Base-by-base conservation (phyloP, 2,888 invertebrate genomes). In the Toxonevra muliebris region DNA sequence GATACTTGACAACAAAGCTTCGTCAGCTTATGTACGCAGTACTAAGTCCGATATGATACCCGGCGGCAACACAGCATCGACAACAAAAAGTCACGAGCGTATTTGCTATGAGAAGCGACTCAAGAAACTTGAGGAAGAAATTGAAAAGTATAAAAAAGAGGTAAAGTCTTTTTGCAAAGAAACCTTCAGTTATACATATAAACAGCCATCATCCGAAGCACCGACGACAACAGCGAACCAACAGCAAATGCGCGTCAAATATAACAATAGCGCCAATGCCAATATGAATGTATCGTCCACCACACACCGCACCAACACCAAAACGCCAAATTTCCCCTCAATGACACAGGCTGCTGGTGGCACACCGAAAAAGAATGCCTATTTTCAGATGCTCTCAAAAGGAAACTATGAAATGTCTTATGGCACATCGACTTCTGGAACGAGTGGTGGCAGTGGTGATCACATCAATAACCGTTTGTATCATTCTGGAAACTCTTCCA, bases 121-220 rank as follows among this genome's bases (percentile, higher is more conserved):
- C 15, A 75, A 73, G 63, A 75, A 74, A 65, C 54, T 81, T 17
- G 80, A 81, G 68, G 77, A 79, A 17, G 77, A 80, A 74, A 80
- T 81, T 60, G 76, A 78, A 69, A 76, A 76, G 59, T 80, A 80
- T 67, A 80, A 80, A 69, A 75, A 73, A 59, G 80, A 81, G 69
- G 79, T 81, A 0, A 78, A 79, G 64, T 74, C 75, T 13, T 77
- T 79, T 72, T 78, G 78, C 50, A 75, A 70, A 30, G 78, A 77
- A 61, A 76, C 73, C 13, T 69, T 69, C 55, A 71, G 61, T 54
- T 72, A 70, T 48, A 54, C 61, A 1, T 60, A 74, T 50, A 66
- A 66, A 40, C 65, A 67, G 9, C 67, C 55, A 55, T 58, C 17
- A 50, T 42, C 30, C 30, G 30, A 30, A 30, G 30, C 30, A 7